Evolutionary conservation across 2,888 invertebrate species (phyloP), one percentile per base, ranked within the genome.

Genomic region (Rhagonycha fulva): DNA sequence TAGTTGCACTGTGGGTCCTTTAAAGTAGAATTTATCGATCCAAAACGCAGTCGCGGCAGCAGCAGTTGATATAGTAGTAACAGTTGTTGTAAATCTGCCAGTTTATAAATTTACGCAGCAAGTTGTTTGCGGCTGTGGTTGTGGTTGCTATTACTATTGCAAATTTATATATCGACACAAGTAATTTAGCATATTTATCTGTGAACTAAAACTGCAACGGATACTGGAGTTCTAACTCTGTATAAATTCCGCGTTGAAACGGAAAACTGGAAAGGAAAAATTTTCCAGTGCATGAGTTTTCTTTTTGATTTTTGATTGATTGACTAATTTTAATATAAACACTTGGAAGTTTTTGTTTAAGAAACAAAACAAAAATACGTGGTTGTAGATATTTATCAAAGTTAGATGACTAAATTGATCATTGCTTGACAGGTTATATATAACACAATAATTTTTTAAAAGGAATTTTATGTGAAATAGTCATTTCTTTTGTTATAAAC

Each of bases 381-480:
- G n/a, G 47, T 47, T 47, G 47, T 47, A 47, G n/a, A 47, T 47
- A 47, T 47, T 47, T 47, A 62, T 62, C 62, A 19, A 62, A 62
- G 62, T 23, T 62, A 62, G 62, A 62, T 62, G 62, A 23, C 23
- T 62, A 62, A 62, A 62, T 62, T 62, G 62, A 62, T 62, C 62
- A 62, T 62, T 62, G 62, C 62, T 62, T 62, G 62, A 62, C 62
- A 62, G 62, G 62, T 19, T 62, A 23, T 62, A 62, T 62, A 62
- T 62, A 62, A 62, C 62, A 62, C 14, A 62, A 62, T 62, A 62
- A 62, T 62, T 62, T 62, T 62, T 62, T 62, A 62, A 62, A 62
- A 62, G 62, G 62, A 62, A 62, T 62, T 62, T 62, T 62, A 62
- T 62, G 62, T 62, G 62, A 62, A 62, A 62, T 62, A 62, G 62